Percentiles rank a stretch among this genome's conserved stretches.
Conservation (phyloP, 2,888 invertebrate genomes). For the Ochropacha duplaris region DNA sequence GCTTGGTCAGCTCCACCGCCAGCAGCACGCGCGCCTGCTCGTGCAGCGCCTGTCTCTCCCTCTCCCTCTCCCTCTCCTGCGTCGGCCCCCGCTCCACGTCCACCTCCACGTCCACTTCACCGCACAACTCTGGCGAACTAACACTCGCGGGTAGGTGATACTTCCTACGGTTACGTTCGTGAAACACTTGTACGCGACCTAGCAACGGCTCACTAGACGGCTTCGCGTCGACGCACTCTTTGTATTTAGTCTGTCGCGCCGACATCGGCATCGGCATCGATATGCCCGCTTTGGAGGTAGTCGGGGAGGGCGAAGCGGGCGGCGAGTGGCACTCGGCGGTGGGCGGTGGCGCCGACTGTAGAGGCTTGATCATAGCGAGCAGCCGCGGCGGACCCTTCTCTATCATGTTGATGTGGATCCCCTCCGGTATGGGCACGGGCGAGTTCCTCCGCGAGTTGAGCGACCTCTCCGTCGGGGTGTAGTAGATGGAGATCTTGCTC, state of each 20-base stretch:
- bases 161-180: constrained; percentile 33
- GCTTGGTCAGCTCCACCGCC: constrained; percentile 64
- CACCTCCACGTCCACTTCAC: constrained; percentile 22
- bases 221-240: constrained; percentile 43
- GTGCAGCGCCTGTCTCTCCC: constrained; percentile 28
- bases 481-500: constrained; percentile 89
- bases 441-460: constrained; percentile 74
- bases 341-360: constrained; percentile 49
- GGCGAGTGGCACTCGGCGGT: constrained; percentile 30
- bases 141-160: constrained; percentile 57
- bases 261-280: constrained; percentile 25
- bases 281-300: constrained; percentile 39
- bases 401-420: constrained; percentile 87
- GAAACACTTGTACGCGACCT: constrained; percentile 45
- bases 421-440: constrained; percentile 75
- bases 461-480: constrained; percentile 90
- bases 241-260: constrained; percentile 23
- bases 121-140: constrained; percentile 74
- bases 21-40: constrained; percentile 63
- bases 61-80: constrained; percentile 17
- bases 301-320: constrained; percentile 40
- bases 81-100: constrained; percentile 14
- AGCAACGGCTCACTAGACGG: constrained; percentile 74
- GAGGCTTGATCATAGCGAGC: constrained; percentile 63
- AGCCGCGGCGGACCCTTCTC: constrained; percentile 71